Conservation (phyloP, 2,797 vertebrate species). For the Coregonus sp. region DNA sequence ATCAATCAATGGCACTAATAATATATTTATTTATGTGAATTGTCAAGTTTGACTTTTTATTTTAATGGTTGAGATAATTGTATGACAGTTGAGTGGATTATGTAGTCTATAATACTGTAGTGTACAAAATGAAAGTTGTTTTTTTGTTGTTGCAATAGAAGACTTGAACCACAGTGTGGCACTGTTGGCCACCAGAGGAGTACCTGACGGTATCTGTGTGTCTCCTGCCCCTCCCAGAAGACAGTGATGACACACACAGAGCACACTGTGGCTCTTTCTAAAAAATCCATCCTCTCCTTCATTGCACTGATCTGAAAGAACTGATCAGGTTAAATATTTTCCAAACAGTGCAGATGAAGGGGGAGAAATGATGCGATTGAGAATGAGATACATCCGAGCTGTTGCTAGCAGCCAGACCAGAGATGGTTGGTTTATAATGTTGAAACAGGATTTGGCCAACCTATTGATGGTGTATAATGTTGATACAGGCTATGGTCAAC, state of each 20-base stretch:
- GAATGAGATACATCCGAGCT: neutral
- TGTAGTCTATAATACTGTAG: constrained; percentile 40
- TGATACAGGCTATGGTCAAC: neutral
- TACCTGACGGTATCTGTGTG: constrained; percentile 23
- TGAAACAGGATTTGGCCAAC: neutral
- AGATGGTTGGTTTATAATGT: neutral
- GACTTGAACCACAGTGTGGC: constrained; percentile 64
- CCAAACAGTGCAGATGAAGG: neutral
- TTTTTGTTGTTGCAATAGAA: constrained; percentile 57
- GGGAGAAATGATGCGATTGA: neutral
- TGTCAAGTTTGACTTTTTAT: constrained; percentile 34
- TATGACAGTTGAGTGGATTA: constrained; percentile 38
- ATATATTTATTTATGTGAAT: constrained; percentile 55
- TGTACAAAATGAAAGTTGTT: neutral
- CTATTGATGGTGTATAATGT: constrained; percentile 49
- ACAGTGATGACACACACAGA: constrained; percentile 37
- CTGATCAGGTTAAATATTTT: neutral
- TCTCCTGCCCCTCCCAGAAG: constrained; percentile 49
- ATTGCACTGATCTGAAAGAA: neutral
- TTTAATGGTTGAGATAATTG: constrained; percentile 48
- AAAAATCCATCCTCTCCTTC: neutral
- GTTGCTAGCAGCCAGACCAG: neutral
- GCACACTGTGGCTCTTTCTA: neutral
- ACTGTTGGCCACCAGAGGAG: constrained; percentile 50
- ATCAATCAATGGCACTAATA: constrained; percentile 33